These are phyloP conservation scores for Esox niger DNA, from an alignment of 2,113 vertebrate species.

Conservation along the genomic window DNA sequence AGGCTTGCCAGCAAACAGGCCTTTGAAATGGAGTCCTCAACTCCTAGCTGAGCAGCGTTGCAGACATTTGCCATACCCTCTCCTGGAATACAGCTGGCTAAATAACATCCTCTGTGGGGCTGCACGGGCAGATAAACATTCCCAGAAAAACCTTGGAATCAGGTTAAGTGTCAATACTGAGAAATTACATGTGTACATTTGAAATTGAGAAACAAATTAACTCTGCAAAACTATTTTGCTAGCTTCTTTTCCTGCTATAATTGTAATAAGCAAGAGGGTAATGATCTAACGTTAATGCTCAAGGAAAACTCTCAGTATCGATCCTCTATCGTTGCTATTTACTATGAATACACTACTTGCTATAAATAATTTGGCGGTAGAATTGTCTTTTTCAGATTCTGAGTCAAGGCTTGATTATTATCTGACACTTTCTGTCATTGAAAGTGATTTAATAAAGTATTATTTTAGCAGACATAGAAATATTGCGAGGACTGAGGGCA, in stretches of 20 bases:
- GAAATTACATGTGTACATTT: background rate
- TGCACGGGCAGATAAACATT: conserved; percentile 6
- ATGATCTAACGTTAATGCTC: background rate
- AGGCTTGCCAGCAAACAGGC: conserved; percentile 66
- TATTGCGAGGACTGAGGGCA: no score
- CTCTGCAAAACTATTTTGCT: background rate
- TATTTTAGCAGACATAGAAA: no score
- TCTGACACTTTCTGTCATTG: conserved; percentile 31
- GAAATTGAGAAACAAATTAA: background rate
- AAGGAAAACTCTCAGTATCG: background rate
- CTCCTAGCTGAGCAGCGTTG: conserved; percentile 57
- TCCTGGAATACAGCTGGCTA: conserved; percentile 37
- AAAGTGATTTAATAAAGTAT: conserved; percentile 64
- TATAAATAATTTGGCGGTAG: background rate
- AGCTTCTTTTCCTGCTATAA: background rate
- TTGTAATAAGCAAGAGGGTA: background rate
- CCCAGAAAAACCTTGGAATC: background rate
- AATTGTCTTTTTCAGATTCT: background rate
- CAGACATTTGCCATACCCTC: conserved; percentile 72
- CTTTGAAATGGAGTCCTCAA: conserved; percentile 72
- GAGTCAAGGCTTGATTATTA: conserved; percentile 1
- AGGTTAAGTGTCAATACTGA: background rate
- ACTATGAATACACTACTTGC: background rate
- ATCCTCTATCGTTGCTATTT: background rate
- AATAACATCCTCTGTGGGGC: conserved; percentile 45